A percentile compares a stretch with the other conserved stretches of the same genome.
Conservation (phyloP, 2,888 invertebrate species). For the Diaprepes abbreviatus region DNA sequence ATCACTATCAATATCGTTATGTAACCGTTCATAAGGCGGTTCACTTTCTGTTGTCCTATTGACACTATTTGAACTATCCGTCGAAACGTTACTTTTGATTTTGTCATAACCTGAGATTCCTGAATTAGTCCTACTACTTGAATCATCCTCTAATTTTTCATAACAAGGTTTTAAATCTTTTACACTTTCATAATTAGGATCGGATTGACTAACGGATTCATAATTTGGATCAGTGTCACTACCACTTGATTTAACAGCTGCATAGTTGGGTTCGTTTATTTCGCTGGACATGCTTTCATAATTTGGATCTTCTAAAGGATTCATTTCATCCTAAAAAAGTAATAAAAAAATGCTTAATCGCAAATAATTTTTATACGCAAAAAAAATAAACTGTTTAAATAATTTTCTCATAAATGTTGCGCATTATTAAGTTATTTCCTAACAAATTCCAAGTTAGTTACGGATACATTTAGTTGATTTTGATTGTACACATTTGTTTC, state of each 20-base stretch:
- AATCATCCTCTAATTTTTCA: conserved; percentile 70
- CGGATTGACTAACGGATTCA: conserved; percentile 76
- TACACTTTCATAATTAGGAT: conserved; percentile 88
- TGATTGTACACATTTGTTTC: too few species aligned
- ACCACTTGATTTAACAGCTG: conserved; percentile 71
- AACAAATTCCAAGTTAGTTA: too few species aligned
- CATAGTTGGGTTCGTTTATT: conserved; percentile 78
- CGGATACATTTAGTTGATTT: too few species aligned
- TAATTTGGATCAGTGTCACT: conserved; percentile 82
- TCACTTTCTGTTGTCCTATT: conserved; percentile 53
- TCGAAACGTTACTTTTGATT: conserved; percentile 54
- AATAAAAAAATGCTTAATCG: too few species aligned
- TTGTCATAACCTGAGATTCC: conserved; percentile 59
- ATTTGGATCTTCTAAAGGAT: conserved; percentile 62
- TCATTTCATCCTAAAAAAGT: neutral
- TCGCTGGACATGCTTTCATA: conserved; percentile 52
- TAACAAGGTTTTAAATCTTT: conserved; percentile 83
- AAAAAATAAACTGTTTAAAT: too few species aligned
- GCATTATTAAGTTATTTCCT: too few species aligned
- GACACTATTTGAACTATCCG: conserved; percentile 57
- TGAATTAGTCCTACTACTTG: conserved; percentile 57
- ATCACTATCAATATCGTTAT: conserved; percentile 56
- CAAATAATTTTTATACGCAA: too few species aligned
- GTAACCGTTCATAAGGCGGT: conserved; percentile 59
- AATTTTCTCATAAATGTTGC: too few species aligned